A percentile compares a stretch with the other conserved stretches of the same genome.
phyloP scores from a whole-genome alignment of 2,888 invertebrate genomes.

The Xiphydria camelus region DNA sequence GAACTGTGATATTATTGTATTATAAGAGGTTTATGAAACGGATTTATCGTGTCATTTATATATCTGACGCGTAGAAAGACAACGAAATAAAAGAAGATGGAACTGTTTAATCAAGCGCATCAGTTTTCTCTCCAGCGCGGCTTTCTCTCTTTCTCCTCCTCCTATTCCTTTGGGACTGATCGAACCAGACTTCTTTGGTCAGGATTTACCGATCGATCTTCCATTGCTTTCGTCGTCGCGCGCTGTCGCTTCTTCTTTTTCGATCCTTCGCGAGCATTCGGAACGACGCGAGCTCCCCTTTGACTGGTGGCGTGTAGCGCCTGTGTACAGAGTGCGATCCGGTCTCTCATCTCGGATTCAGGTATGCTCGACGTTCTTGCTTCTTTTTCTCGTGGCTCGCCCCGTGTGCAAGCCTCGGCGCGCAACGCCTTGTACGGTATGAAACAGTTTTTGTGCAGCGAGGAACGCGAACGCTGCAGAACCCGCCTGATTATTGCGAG shows the following conservation, averaged over 20 bases:
- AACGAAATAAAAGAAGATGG: not conserved
- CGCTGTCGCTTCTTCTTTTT: not conserved
- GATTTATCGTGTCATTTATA: constrained; percentile 40
- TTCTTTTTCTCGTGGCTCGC: not conserved
- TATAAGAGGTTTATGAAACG: constrained; percentile 50
- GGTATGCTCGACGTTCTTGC: not conserved
- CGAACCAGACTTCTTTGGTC: not conserved
- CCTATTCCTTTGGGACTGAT: too few species aligned
- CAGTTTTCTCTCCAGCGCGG: not conserved
- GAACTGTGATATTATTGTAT: constrained; percentile 58
- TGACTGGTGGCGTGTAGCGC: too few species aligned
- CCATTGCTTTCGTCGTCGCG: too few species aligned
- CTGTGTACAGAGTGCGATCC: too few species aligned
- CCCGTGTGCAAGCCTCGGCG: too few species aligned
- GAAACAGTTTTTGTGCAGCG: not conserved
- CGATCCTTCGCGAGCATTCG: not conserved
- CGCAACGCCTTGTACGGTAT: constrained; percentile 5
- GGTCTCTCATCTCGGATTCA: not conserved
- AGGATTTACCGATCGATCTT: too few species aligned
- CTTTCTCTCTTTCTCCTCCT: not conserved
- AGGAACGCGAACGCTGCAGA: not conserved
- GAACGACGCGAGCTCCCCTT: too few species aligned
- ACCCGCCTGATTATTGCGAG: not conserved
- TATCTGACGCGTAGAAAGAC: constrained; percentile 19
- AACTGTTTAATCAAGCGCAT: not conserved